phyloP scores from a whole-genome alignment of 2,797 vertebrate genomes.

The Mormyrus hasselquistii region DNA sequence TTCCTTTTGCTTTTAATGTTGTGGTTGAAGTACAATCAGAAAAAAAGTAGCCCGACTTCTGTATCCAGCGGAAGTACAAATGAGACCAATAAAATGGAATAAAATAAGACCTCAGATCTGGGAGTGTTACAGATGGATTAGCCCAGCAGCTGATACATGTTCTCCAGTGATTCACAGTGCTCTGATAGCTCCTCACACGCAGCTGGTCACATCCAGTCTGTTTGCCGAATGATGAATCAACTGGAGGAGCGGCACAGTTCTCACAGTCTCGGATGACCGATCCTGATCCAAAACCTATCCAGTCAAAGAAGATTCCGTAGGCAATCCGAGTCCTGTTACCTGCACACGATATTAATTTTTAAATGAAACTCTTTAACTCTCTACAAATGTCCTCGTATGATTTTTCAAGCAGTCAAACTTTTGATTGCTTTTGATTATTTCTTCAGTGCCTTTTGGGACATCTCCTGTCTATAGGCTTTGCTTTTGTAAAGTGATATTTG shows the following conservation, averaged over 20 bases:
- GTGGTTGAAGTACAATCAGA: neutral
- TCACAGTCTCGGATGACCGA: neutral
- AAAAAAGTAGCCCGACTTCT: neutral
- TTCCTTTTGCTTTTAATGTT: neutral
- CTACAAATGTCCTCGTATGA: neutral
- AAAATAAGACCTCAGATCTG: neutral
- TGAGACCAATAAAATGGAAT: neutral
- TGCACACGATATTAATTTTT: neutral
- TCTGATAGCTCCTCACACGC: neutral
- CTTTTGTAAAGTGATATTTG: neutral
- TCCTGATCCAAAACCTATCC: neutral
- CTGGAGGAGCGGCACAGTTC: neutral
- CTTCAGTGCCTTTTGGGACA: neutral
- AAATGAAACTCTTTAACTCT: neutral
- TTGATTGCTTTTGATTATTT: neutral
- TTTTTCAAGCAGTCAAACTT: neutral
- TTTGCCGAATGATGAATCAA: neutral
- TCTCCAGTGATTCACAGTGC: neutral
- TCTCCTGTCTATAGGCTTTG: neutral
- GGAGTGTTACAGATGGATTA: neutral
- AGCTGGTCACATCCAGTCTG: neutral
- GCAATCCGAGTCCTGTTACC: neutral
- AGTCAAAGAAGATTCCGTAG: neutral
- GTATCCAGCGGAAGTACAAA: neutral
- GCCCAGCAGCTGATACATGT: neutral